A percentile compares a stretch with the other conserved stretches of the same genome.
These are phyloP conservation scores for Eurytoma adleriae DNA, from an alignment of 2,888 invertebrate genomes.

Conservation along the genomic window DNA sequence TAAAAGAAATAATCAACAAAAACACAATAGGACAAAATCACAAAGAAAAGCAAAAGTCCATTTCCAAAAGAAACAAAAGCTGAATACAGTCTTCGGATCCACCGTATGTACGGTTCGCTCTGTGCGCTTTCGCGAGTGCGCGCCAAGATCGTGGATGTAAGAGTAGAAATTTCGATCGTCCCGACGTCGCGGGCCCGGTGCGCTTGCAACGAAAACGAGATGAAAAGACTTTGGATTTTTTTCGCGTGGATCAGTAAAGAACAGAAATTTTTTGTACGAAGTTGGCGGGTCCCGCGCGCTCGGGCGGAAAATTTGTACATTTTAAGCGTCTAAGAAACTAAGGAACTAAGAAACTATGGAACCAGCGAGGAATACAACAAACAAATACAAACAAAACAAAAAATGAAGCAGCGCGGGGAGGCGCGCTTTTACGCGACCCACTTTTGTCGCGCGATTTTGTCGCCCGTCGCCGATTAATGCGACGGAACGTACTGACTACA, in stretches of 20 bases:
- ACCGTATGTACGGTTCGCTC: slow-evolving; percentile 14
- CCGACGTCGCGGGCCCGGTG: slow-evolving; percentile 7
- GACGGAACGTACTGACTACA: slow-evolving; percentile 56
- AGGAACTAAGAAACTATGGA: too few relatives aligned
- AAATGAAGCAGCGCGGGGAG: slow-evolving; percentile 18
- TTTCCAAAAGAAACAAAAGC: background rate
- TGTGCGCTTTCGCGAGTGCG: slow-evolving; percentile 52
- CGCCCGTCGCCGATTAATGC: slow-evolving; percentile 43
- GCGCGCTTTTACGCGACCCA: slow-evolving; percentile 6
- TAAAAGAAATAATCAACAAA: slow-evolving; percentile 6
- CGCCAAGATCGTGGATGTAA: slow-evolving; percentile 23
- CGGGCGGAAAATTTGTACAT: slow-evolving; percentile 40
- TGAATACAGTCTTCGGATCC: too few relatives aligned
- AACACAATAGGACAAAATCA: slow-evolving; percentile 1
- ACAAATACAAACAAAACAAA: background rate
- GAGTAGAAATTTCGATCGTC: slow-evolving; percentile 22
- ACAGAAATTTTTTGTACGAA: background rate
- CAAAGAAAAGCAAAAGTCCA: slow-evolving; percentile 5
- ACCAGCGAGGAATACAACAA: slow-evolving; percentile 16
- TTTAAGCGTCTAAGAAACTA: slow-evolving; percentile 40
- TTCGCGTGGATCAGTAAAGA: too few relatives aligned
- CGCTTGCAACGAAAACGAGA: background rate
- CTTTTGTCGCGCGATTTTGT: slow-evolving; percentile 39
- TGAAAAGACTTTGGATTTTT: background rate
- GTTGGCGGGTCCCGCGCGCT: background rate